Evolutionary conservation across 1,140 invertebrate species (phyloP).

Genomic region (Nymphalis io): DNA sequence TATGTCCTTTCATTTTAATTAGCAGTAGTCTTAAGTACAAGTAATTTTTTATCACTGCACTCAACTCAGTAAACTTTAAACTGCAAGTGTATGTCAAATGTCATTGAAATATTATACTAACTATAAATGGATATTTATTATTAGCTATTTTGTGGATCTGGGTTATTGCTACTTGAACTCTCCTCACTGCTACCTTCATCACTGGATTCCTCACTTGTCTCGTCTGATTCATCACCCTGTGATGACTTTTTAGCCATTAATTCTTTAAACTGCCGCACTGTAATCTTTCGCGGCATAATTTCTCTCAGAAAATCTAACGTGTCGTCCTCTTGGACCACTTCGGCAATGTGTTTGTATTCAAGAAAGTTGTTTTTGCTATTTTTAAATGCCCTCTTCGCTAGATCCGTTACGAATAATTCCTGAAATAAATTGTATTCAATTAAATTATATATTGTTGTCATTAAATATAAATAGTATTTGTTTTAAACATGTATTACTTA

Average conservation of each 20-base stretch:
- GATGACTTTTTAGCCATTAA: constrained; percentile 83
- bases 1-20: too few species aligned
- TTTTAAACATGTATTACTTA: constrained; percentile 66
- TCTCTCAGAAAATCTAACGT: constrained; percentile 85
- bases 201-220: constrained; percentile 64
- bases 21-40: too few species aligned
- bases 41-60: too few species aligned
- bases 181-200: constrained; percentile 65
- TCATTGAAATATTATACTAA: neutral
- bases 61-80: too few species aligned
- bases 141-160: constrained; percentile 46
- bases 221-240: constrained; percentile 60
- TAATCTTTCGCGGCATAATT: constrained; percentile 87
- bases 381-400: constrained; percentile 83
- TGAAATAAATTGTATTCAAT: constrained; percentile 39
- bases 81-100: too few species aligned
- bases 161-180: constrained; percentile 49
- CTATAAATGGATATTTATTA: neutral
- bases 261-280: constrained; percentile 84
- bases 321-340: constrained; percentile 85
- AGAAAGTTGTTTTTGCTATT: constrained; percentile 71
- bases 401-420: constrained; percentile 84
- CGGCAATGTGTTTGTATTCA: constrained; percentile 86
- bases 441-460: neutral
- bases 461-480: neutral